phyloP scores from a whole-genome alignment of 30 jellyfish, hydroid and myxozoan species.

The Cassiopea xamachana region DNA sequence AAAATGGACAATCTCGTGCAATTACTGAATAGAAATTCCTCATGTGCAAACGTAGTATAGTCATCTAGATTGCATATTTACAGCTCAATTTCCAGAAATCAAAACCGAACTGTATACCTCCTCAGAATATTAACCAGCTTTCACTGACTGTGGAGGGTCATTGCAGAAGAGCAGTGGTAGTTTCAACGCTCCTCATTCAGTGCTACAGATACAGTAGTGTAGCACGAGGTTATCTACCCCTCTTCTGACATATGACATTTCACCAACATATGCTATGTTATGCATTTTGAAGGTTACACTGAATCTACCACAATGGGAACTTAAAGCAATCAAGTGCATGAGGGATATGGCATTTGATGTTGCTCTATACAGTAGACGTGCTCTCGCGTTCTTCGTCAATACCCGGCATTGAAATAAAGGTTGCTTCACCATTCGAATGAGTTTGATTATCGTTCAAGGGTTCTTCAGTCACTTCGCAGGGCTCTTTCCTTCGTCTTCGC shows the following conservation, averaged over 20 bases:
- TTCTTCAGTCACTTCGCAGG: conserved; percentile 4
- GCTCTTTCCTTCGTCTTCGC: conserved; percentile 56
- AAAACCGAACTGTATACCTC: background rate
- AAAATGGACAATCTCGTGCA: background rate
- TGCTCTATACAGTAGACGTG: conserved; percentile 42
- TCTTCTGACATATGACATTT: too few species aligned
- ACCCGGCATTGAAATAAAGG: conserved; percentile 36
- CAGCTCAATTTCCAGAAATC: background rate
- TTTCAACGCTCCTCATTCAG: too few species aligned
- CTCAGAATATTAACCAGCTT: background rate
- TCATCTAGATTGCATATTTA: background rate
- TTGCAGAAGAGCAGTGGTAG: too few species aligned
- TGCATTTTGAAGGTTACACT: too few species aligned
- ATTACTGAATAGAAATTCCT: background rate
- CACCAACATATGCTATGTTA: too few species aligned
- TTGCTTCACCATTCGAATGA: conserved; percentile 67
- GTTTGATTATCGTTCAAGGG: conserved; percentile 16
- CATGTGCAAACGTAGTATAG: background rate
- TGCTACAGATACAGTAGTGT: too few species aligned
- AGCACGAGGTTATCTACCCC: too few species aligned
- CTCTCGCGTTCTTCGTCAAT: conserved; percentile 29
- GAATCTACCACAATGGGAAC: background rate
- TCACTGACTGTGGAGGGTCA: too few species aligned
- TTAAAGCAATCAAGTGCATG: background rate
- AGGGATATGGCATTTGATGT: background rate